Evolutionary conservation across 2,113 vertebrate species (phyloP).

Genomic region (Vulpes vulpes): DNA sequence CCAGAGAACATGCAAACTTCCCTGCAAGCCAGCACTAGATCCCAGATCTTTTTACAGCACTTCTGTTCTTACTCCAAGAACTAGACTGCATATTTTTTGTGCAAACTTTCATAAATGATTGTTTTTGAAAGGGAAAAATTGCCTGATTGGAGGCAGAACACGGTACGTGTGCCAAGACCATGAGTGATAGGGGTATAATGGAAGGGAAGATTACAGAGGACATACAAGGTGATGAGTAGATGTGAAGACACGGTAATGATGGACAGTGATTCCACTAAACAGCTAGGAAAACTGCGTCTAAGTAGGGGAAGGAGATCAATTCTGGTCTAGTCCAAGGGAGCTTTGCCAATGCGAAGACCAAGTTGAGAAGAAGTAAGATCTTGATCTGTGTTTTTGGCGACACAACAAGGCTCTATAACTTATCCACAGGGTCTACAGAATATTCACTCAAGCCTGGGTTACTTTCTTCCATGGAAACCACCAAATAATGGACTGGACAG

Average conservation of each 20-base stretch:
- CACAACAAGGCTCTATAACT: neutral
- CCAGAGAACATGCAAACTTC: neutral
- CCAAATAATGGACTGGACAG: neutral
- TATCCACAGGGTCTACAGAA: neutral
- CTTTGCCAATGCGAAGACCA: neutral
- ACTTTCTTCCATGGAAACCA: neutral
- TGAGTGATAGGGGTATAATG: too few species aligned
- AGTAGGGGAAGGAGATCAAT: neutral
- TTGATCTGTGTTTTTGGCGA: neutral
- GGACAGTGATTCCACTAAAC: neutral
- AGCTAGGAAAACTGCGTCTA: neutral
- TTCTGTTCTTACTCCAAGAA: neutral
- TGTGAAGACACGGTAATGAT: neutral
- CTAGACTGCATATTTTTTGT: neutral
- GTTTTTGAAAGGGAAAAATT: slow-evolving; percentile 1
- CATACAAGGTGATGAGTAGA: neutral
- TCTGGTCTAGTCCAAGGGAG: neutral
- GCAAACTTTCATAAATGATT: neutral
- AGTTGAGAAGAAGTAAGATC: neutral
- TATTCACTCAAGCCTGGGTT: neutral
- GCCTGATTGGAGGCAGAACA: neutral
- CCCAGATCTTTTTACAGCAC: neutral
- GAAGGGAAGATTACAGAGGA: neutral
- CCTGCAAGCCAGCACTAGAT: neutral
- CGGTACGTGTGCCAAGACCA: neutral